Conservation (phyloP, 2,797 vertebrate species). For the Alauda arvensis region DNA sequence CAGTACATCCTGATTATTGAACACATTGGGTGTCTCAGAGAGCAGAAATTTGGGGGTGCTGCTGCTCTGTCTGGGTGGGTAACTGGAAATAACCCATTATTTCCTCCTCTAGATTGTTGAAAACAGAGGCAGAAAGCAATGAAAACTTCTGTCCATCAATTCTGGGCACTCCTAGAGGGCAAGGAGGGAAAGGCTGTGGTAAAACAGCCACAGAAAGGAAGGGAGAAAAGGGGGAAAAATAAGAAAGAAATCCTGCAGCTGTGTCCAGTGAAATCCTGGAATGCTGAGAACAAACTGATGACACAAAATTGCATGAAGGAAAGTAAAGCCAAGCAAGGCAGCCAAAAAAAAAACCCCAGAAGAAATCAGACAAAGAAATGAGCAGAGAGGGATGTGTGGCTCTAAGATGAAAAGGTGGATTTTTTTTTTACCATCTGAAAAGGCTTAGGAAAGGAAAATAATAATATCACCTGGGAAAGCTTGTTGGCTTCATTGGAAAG, state of each 20-base stretch:
- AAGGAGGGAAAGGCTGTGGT: neutral
- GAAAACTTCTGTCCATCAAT: neutral
- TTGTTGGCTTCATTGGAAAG: neutral
- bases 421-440: neutral
- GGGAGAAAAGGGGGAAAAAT: neutral
- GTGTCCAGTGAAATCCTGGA: neutral
- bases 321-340: neutral
- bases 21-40: neutral
- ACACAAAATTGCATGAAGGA: neutral
- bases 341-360: neutral
- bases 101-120: neutral
- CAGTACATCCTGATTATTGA: neutral
- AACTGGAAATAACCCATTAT: neutral
- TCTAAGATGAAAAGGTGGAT: neutral
- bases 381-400: neutral
- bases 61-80: neutral
- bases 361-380: neutral
- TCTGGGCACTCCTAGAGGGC: neutral
- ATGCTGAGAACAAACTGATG: rapidly evolving
- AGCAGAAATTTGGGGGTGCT: neutral
- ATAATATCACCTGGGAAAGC: neutral
- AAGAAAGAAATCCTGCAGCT: neutral
- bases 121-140: neutral
- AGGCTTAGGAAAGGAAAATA: neutral
- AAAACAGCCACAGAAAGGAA: neutral